Evolutionary conservation across 2,888 invertebrate species (phyloP).

Genomic region (Melikaiella ostensackeni): DNA sequence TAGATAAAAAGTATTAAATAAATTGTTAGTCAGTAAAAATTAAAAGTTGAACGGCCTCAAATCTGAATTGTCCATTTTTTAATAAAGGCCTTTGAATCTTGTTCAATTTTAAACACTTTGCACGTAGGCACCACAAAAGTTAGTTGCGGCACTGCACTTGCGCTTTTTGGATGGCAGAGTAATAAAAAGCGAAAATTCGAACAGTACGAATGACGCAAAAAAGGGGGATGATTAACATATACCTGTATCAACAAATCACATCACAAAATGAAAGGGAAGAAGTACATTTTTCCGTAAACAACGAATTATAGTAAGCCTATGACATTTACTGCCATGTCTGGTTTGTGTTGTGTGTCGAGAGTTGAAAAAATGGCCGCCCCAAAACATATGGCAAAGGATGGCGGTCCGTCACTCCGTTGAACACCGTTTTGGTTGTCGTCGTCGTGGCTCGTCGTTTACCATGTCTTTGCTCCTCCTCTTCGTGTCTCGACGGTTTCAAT

Average conservation of each 20-base stretch:
- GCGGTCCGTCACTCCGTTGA: constrained; percentile 61
- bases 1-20: too few relatives aligned
- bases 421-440: constrained; percentile 26
- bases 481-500: constrained; percentile 1
- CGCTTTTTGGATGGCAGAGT: neutral
- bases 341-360: neutral
- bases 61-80: too few relatives aligned
- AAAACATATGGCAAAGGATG: constrained; percentile 76
- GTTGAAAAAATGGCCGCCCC: constrained; percentile 71
- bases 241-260: neutral
- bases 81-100: too few relatives aligned
- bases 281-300: neutral
- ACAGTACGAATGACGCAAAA: neutral
- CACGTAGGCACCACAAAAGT: too few relatives aligned
- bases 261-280: neutral
- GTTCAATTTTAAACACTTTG: too few relatives aligned
- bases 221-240: neutral
- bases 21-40: too few relatives aligned
- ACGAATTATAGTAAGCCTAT: too few relatives aligned
- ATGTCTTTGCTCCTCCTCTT: neutral
- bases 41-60: too few relatives aligned
- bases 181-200: neutral
- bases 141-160: neutral
- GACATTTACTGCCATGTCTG: neutral
- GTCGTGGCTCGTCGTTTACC: neutral